A percentile compares a stretch with the other conserved stretches of the same genome.
These are phyloP conservation scores for Steatornis caripensis DNA, from an alignment of 2,113 vertebrate species.

Conservation along the genomic window DNA sequence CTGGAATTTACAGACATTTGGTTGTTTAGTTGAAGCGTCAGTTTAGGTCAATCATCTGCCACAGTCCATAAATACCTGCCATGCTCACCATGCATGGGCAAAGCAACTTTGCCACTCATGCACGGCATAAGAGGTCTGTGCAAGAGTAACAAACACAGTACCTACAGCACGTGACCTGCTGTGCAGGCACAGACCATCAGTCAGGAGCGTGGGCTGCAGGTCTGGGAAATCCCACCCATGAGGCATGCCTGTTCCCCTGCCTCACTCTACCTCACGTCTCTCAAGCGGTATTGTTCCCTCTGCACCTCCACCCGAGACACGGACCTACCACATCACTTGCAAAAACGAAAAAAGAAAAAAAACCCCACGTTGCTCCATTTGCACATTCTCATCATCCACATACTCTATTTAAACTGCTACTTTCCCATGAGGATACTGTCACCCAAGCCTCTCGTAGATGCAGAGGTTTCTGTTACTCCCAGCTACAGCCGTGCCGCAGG, in stretches of 20 bases:
- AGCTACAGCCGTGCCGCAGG: accelerated
- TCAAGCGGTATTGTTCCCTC: background rate
- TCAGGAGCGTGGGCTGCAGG: background rate
- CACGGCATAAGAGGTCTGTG: accelerated
- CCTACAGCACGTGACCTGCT: accelerated
- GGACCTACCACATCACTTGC: background rate
- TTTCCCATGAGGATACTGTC: no score
- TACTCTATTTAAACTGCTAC: background rate
- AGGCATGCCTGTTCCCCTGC: accelerated
- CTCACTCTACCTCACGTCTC: background rate
- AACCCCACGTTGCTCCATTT: no score
- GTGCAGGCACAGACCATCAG: accelerated
- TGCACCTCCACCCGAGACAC: background rate
- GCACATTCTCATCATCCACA: background rate
- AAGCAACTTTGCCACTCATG: no score
- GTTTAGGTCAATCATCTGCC: no score
- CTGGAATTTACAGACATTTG: background rate
- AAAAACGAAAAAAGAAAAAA: background rate
- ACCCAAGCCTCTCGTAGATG: background rate
- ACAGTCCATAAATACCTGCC: no score
- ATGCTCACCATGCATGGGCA: background rate
- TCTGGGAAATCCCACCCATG: background rate
- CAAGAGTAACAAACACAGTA: no score
- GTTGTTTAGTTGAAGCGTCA: background rate
- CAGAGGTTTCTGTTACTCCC: background rate